These are phyloP conservation scores for Lepidocolaptes lacrymiger DNA, from an alignment of 2,797 vertebrate genomes.

Conservation along the genomic window DNA sequence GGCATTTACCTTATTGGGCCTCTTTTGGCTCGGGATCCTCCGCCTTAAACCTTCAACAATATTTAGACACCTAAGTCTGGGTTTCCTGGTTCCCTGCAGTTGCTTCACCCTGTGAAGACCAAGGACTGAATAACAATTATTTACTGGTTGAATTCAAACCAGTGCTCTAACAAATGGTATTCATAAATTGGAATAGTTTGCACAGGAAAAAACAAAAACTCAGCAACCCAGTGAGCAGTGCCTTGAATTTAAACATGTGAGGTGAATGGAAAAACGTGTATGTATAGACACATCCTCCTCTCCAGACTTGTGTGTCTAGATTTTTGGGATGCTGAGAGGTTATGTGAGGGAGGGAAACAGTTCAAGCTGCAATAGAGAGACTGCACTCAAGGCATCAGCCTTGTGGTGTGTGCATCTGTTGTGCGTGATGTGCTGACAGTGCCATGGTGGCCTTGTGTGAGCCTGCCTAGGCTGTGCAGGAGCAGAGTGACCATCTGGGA, in stretches of 20 bases:
- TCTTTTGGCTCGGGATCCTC: not conserved
- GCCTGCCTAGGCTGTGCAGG: not conserved
- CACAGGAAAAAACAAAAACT: not conserved
- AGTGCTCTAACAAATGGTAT: not conserved
- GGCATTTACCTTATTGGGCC: not conserved
- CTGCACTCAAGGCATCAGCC: not conserved
- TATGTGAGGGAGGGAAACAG: not conserved
- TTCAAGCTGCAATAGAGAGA: not conserved
- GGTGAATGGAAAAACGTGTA: not conserved
- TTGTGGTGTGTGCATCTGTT: not conserved
- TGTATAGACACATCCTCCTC: not conserved
- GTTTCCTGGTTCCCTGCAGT: not conserved
- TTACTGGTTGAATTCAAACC: not conserved
- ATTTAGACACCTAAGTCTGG: not conserved
- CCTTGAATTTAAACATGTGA: not conserved
- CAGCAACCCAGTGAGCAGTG: fast-evolving
- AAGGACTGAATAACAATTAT: not conserved
- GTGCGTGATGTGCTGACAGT: fast-evolving
- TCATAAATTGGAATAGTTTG: not conserved
- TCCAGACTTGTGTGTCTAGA: not conserved
- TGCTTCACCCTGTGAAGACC: not conserved
- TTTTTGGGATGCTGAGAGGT: not conserved
- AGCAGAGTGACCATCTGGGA: not conserved
- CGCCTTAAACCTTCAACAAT: not conserved
- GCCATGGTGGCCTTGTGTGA: fast-evolving